Evolutionary conservation across 2,113 vertebrate species (phyloP).

Genomic region (Sapayoa aenigma): DNA sequence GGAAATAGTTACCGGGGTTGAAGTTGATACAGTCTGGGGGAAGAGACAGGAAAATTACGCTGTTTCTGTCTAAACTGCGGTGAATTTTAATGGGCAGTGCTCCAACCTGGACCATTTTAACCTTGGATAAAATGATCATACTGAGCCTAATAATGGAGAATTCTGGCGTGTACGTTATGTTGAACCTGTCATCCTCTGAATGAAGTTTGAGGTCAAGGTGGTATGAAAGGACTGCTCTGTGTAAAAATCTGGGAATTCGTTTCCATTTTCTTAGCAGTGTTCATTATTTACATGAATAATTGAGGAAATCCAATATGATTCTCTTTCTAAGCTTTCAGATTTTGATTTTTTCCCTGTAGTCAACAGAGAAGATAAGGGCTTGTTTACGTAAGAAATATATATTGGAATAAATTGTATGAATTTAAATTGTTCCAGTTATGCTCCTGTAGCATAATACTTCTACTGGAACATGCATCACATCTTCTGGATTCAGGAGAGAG

Average conservation of each 20-base stretch:
- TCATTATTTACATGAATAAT: not conserved
- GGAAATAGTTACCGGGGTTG: not conserved
- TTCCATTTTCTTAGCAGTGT: not conserved
- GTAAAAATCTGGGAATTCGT: not conserved
- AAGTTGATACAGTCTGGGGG: not conserved
- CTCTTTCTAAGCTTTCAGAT: not conserved
- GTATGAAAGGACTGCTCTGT: not conserved
- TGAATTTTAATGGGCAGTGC: not conserved
- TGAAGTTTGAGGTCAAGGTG: not conserved
- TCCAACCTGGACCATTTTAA: fast-evolving
- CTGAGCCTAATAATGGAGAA: not conserved
- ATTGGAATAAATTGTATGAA: not conserved
- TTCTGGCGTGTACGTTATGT: not conserved
- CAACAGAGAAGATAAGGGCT: not conserved
- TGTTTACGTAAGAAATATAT: not conserved
- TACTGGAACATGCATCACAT: not conserved
- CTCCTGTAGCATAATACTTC: not conserved
- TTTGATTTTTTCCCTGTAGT: not conserved
- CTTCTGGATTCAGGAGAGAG: not conserved
- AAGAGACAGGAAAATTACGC: fast-evolving
- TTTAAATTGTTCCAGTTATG: not conserved
- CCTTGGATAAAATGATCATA: not conserved
- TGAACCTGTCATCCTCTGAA: not conserved
- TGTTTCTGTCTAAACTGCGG: not conserved
- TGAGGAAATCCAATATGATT: not conserved